Evolutionary conservation across 2,797 vertebrate species (phyloP).

Genomic region (Lutjanus campechanus): DNA sequence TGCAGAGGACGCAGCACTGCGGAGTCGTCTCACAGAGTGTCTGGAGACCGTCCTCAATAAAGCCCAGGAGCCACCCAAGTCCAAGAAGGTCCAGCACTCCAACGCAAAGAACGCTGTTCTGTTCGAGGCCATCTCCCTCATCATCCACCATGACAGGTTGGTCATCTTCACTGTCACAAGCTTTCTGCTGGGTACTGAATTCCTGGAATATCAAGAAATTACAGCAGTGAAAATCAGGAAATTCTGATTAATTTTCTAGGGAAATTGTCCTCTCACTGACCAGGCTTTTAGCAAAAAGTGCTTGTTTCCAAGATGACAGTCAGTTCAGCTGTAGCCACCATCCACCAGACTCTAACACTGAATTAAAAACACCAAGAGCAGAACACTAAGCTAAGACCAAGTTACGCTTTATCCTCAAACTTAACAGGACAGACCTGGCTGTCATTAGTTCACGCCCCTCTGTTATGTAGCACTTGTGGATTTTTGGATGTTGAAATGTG

Average conservation of each 20-base stretch:
- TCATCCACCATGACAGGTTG: slow-evolving; percentile 97
- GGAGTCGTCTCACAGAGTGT: slow-evolving; percentile 95
- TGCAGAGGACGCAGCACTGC: slow-evolving; percentile 92
- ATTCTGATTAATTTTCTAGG: no score
- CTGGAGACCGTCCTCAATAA: slow-evolving; percentile 97
- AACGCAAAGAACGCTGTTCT: slow-evolving; percentile 97
- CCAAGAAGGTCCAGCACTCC: slow-evolving; percentile 98
- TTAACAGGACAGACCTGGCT: background rate
- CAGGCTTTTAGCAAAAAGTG: background rate
- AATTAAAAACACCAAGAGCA: background rate
- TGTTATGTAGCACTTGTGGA: background rate
- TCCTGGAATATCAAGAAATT: background rate
- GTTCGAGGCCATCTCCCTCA: slow-evolving; percentile 96
- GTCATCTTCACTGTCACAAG: background rate
- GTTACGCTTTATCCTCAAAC: background rate
- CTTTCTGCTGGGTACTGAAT: background rate
- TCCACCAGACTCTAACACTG: background rate
- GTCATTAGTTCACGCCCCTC: background rate
- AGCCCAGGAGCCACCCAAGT: slow-evolving; percentile 97
- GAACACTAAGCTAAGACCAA: background rate
- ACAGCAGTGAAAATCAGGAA: background rate
- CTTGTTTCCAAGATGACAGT: background rate
- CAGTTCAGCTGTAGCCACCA: background rate
- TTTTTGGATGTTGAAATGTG: background rate
- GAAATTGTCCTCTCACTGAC: background rate